Evolutionary conservation across 2,888 invertebrate species (phyloP), one percentile per base, ranked within the genome.

Genomic region (Aphodius sticticus): DNA sequence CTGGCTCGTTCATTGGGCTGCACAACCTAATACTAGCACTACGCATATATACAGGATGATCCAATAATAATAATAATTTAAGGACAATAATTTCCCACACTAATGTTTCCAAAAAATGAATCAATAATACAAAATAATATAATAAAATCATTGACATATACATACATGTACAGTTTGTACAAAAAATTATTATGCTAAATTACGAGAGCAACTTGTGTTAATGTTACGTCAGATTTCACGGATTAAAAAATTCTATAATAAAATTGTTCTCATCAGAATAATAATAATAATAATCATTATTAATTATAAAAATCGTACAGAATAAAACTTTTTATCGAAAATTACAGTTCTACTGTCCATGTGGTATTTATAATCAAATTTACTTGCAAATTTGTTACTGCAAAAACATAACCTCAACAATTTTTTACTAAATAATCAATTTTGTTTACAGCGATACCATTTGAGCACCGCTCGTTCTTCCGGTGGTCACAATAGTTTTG

Each of bases 81-180:
- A 53, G 53, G 53, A 53, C 53, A 53, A 53, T 9, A 53, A 53
- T 53, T 53, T 53, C 53, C 7, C 53, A 53, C 12, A 53, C 53
- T 53, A 53, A 12, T 53, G 12, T 53, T 53, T 53, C 12, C 53
- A 53, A 53, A 53, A 12, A 9, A 12, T 53, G 26, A 26, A 26
- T 26, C 26, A 53, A 53, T 2, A 53, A 53, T 5, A 53, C 53
- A 53, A 53, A 53, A 53, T 38, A 38, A 38, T 53, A 53, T 12
- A 53, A 53, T 53, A 53, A 53, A 53, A 53, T 53, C 53, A 74
- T 36, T 35, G 37, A 74, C 35, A 71, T 74, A 74, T 37, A 74
- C 74, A 35, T 35, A 7, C 74, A 74, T 74, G 74, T 74, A 74
- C 74, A 74, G 12, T 74, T 74, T 74, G 74, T 74, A 74, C 74